Conservation (phyloP, 2,888 invertebrate species). For the Imbricaverruca yamaguchii region DNA sequence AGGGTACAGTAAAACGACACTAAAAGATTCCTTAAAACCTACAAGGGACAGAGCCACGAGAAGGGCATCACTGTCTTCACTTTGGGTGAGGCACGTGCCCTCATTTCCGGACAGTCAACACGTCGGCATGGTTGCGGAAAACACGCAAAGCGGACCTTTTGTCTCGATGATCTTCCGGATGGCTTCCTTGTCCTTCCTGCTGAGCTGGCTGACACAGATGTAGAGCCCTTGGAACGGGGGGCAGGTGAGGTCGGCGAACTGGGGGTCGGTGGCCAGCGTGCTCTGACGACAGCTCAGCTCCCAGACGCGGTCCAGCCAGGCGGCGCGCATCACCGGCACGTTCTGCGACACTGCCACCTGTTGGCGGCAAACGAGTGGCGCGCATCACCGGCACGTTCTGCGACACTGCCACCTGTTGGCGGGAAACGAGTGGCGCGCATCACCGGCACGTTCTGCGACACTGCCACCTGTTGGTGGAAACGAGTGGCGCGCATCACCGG, state of each 20-base stretch:
- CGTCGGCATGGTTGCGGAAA: no score
- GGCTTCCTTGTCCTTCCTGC: slow-evolving; percentile 53
- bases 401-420: slow-evolving; percentile 54
- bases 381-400: slow-evolving; percentile 60
- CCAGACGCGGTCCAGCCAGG: slow-evolving; percentile 80
- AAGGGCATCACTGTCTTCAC: no score
- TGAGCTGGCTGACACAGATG: slow-evolving; percentile 69
- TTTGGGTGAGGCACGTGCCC: no score
- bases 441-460: slow-evolving; percentile 58
- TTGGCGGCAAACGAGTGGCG: no score
- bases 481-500: no score
- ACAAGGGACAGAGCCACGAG: no score
- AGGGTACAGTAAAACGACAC: no score
- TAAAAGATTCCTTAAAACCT: no score
- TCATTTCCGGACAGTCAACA: no score
- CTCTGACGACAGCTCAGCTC: slow-evolving; percentile 50
- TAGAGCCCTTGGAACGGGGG: slow-evolving; percentile 69
- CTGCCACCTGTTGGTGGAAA: slow-evolving; percentile 52
- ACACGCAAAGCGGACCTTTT: slow-evolving; percentile 56
- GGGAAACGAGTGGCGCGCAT: no score
- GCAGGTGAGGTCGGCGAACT: slow-evolving; percentile 55
- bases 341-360: slow-evolving; percentile 58
- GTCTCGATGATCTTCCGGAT: slow-evolving; percentile 59
- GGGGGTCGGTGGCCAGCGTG: slow-evolving; percentile 35
- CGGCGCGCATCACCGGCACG: slow-evolving; percentile 63